Base-by-base conservation (phyloP, 2,888 invertebrate genomes). In the Drosophila formosana region DNA sequence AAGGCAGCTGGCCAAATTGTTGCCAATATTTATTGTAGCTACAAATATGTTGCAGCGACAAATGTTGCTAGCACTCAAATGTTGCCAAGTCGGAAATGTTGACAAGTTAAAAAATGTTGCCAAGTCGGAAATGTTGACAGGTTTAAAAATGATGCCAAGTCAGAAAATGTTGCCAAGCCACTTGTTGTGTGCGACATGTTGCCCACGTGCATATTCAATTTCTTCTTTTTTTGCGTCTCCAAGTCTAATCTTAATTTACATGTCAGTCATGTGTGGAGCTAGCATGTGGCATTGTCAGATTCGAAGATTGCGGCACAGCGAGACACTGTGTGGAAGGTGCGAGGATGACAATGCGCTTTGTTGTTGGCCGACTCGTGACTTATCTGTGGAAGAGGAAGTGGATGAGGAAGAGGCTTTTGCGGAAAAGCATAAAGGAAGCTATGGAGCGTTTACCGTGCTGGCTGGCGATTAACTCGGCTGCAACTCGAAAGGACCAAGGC, bases 161-260 rank as follows among this genome's bases (percentile, higher is more conserved):
- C 4, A 8, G 3, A 9, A 60, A 51, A 71, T 66, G 75, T 69
- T 61, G 66, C 67, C 41, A 63, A 71, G 64, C 74, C 85, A 85
- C 85, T 85, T 85, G 85, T 85, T 85, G 89, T 78, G 75, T 71
- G 71, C 84, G 51, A 28, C 66, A 62, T 63, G 64, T 62, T 53
- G 67, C 13, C 13, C 70, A 18, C 34, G 11, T 39, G 66, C 52
- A 18, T 50, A 49, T 25, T 34, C 11, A 58, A 58, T 43, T 11
- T n/a, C 5, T 37, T 37, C 11, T 34, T 39, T 51, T 61, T 43
- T 39, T 28, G 9, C 39, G 39, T n/a, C 26, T 46, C 28, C 55
- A 55, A 62, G 66, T 72, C 49, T 56, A 62, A 76, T 75, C 71
- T 79, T 82, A 88, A 85, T 85, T 85, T 79, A 82, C 67, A 85